Base-by-base conservation (phyloP, 2,888 invertebrate species). In the Chesias legatella region DNA sequence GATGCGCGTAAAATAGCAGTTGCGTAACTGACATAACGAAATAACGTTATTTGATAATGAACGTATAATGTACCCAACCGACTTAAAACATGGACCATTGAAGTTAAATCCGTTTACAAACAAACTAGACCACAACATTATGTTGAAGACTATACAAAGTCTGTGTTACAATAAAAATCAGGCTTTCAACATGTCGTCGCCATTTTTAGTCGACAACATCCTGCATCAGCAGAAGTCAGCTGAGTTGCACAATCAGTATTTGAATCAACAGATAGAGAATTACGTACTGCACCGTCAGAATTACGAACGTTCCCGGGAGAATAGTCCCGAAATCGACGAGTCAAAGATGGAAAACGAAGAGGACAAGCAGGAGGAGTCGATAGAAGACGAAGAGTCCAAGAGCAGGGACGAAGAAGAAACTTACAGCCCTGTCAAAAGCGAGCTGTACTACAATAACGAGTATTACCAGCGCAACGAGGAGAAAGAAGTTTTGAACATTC, bases 171-270 rank as follows among this genome's bases (percentile, higher is more conserved):
- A 78, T 42, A 88, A 83, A 52, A 69, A 68, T 1, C 73, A 68
- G 29, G 65, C 88, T 4, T 82, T 78, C 42, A 89, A 89, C 53
- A 90, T 90, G 83, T 85, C 90, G 17, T 91, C 91, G 0, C 90
- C 90, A 0, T 91, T 91, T 58, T 60, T 91, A 35, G 90, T 91
- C 48, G 91, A 91, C 66, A 91, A 91, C 53, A 89, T 91, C 10
- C 67, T 91, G 36, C 91, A 91, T 48, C 90, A 90, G 54, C 90
- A 90, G 55, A 88, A 89, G 51, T 81, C 71, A 0, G 55, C 46
- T 0, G 85, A 76, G 51, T 83, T 74, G 53, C 90, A 76, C 73
- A 90, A 75, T 10, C 81, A 90, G 51, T 91, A 90, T 47, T 61
- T 91, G 8, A 90, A 90, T 50, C 89, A 90, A 56, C 88, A 88